Evolutionary conservation across 92 coral and sea anemone species (phyloP).

Genomic region (Anthopleura xanthogrammica): DNA sequence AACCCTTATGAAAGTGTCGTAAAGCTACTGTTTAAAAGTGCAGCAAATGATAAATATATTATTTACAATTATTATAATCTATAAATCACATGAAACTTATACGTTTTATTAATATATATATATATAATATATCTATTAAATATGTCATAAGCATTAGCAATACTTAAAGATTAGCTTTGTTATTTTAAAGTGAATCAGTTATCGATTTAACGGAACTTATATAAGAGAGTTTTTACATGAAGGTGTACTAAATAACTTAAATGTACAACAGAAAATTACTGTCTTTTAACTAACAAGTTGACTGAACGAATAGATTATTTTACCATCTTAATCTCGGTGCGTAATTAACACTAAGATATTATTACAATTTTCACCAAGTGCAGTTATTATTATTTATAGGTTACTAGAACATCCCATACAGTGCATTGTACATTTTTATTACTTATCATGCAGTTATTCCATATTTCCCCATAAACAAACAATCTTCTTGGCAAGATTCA

Average conservation of each 20-base stretch:
- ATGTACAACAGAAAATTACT: background rate
- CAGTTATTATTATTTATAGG: background rate
- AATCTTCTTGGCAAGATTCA: slow-evolving; percentile 1
- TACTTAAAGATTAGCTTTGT: background rate
- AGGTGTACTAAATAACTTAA: slow-evolving; percentile 1
- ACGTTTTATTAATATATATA: too few species aligned
- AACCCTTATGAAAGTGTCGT: slow-evolving; percentile 9
- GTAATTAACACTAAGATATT: background rate
- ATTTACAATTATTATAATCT: background rate
- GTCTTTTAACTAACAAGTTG: background rate
- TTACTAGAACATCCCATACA: background rate
- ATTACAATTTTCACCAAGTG: background rate
- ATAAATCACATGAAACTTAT: slow-evolving; percentile 4
- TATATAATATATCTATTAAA: background rate
- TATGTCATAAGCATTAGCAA: background rate
- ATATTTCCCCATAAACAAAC: background rate
- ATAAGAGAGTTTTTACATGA: background rate
- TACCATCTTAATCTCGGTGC: background rate
- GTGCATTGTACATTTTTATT: background rate
- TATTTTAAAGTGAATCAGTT: background rate
- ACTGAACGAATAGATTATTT: background rate
- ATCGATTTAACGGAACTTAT: background rate
- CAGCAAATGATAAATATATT: slow-evolving; percentile 11
- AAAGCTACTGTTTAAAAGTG: slow-evolving; percentile 35
- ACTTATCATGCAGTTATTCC: background rate